Evolutionary conservation across 2,113 vertebrate species (phyloP), one percentile per base, ranked within the genome.

Genomic region (Okapia johnstoni): DNA sequence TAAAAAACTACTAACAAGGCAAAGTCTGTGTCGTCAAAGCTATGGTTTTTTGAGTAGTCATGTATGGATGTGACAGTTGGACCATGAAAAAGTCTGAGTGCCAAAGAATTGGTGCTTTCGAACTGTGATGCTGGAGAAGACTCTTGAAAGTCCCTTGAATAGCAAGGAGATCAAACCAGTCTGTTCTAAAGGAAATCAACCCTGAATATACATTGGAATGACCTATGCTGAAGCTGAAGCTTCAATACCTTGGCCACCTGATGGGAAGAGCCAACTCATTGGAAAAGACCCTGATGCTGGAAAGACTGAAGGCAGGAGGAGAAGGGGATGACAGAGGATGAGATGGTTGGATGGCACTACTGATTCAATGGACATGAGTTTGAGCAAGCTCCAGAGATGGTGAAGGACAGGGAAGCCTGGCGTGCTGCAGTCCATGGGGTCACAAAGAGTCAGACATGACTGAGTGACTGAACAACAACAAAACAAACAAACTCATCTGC

Each of bases 1-100:
- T 2, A 36, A 17, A 40, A n/a, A 76, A 28, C 1, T 60, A n/a
- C 3, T n/a, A 70, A 60, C 4, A 5, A 2, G 11, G 33, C 3
- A 70, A 70, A 70, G 10, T 70, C 66, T 70, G 10, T 23, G 36
- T 21, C 40, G 9, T 70, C 66, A 70, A 40, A 40, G n/a, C 66
- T 70, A 70, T 40, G 10, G 17, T 70, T 23, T 70, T 70, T 70
- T 5, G 2, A 70, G 66, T 70, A 70, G 66, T 11, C 36, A 23
- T 40, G 63, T 70, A 40, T 70, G n/a, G n/a, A 40, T 36, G 10
- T 70, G 66, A 70, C 4, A 70, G 19, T 6, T 66, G 63, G 33
- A 66, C 33, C n/a, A 36, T 66, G 36, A 66, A 21, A 66, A 66
- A 3, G 4, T 11, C 17, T 66, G 33, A 66, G 63, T 4, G 5